These are phyloP conservation scores for Danaus melanippus DNA, from an alignment of 1,140 invertebrate species.

Conservation along the genomic window DNA sequence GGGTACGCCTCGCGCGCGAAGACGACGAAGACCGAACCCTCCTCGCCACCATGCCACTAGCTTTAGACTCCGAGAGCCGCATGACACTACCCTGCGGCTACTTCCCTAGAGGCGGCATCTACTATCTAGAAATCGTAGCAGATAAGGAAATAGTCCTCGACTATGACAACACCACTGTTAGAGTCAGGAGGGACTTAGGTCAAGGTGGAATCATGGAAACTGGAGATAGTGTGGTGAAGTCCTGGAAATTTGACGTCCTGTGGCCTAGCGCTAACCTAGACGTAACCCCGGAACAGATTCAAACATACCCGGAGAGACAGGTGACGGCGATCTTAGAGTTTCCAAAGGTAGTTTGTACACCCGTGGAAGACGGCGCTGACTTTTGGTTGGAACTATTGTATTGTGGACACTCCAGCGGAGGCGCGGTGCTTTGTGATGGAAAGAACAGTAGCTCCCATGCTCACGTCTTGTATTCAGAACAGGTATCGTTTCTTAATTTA, in stretches of 20 bases:
- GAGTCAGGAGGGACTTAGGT: constrained; percentile 41
- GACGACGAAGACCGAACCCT: constrained; percentile 75
- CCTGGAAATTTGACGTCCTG: constrained; percentile 80
- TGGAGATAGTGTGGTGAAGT: constrained; percentile 60
- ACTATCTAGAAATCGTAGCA: constrained; percentile 56
- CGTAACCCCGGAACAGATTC: constrained; percentile 80
- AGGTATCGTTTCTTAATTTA: constrained; percentile 26
- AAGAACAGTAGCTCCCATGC: constrained; percentile 64
- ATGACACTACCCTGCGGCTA: constrained; percentile 79
- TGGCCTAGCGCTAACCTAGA: constrained; percentile 82
- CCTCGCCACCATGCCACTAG: constrained; percentile 77
- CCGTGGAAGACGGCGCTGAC: constrained; percentile 76
- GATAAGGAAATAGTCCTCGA: constrained; percentile 63
- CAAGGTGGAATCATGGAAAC: constrained; percentile 55
- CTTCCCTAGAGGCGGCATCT: constrained; percentile 77
- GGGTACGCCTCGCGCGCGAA: constrained; percentile 58
- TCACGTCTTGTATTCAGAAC: constrained; percentile 66
- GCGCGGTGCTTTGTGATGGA: constrained; percentile 62
- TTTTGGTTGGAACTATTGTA: constrained; percentile 83
- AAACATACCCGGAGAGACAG: constrained; percentile 82
- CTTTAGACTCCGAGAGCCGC: constrained; percentile 63
- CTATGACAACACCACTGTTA: constrained; percentile 47
- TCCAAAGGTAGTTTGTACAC: constrained; percentile 77
- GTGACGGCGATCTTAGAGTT: constrained; percentile 82
- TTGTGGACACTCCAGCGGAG: constrained; percentile 77